Base-by-base conservation (phyloP, 2,113 vertebrate species). In the Neodontobutis hainanensis region DNA sequence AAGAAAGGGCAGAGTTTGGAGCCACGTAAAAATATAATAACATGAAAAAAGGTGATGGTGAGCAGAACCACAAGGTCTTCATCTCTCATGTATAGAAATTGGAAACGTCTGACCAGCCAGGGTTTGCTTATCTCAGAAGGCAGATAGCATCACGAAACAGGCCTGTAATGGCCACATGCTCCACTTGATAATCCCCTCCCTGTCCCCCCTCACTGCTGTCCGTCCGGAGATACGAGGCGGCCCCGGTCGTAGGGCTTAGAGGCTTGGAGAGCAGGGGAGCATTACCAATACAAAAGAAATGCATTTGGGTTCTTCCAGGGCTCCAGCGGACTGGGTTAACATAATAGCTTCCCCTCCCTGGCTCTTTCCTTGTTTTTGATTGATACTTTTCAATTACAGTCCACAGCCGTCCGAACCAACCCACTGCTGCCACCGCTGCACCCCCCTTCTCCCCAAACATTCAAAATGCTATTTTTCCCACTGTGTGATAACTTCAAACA, bases 371-470 rank as follows among this genome's bases (percentile, higher is more conserved):
- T 95, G 94, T 95, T 93, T 94, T 95, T 98, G 97, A 99, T 97
- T 98, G 97, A 99, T 99, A 99, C 95, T 98, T 99, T 99, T 99
- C 96, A 97, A 98, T 99, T 99, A 99, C 95, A 95, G 94, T 94
- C 94, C 86, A 70, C 74, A 84, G 75, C 57, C 47, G 71, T 95
- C 94, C 77, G 11, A 80, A 68, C 65, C n/a, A 19, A 89, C 92
- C 94, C 62, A 91, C 70, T 53, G 45, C 60, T 12, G 70, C 93
- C 90, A 92, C 90, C 93, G 6, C 49, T 11, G 0, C 70, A 40
- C 90, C 91, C 94, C 93, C 62, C 61, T 62, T 70, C 70, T 90
- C 93, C 90, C 94, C 90, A 93, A 94, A 97, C 96, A 97, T 96
- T 96, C 95, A 95, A 94, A 99, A 97, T 95, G 93, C 93, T 92